phyloP scores from a whole-genome alignment of 2,888 invertebrate genomes.

The Agonopterix arenella region DNA sequence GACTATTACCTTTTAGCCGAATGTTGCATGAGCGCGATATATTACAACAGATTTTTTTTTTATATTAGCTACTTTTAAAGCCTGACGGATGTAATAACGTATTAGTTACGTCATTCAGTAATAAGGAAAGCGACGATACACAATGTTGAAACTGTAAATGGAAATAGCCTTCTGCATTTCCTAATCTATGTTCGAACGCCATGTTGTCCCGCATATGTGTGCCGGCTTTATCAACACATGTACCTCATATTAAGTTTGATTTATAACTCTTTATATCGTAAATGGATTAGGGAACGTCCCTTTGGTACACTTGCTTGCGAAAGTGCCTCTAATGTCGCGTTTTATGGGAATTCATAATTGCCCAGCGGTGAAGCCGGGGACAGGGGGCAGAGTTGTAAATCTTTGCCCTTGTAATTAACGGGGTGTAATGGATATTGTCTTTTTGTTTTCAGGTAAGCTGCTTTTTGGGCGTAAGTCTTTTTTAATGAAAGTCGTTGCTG shows the following conservation, averaged over 20 bases:
- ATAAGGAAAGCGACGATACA: no score
- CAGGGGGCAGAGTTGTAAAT: conserved; percentile 15
- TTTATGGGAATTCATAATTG: conserved; percentile 59
- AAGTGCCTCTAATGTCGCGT: conserved; percentile 31
- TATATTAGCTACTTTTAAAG: no score
- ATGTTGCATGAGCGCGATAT: no score
- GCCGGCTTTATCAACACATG: conserved; percentile 68
- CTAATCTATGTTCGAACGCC: conserved; percentile 2
- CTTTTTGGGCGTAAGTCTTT: not conserved
- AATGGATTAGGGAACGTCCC: conserved; percentile 71
- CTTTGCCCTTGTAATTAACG: conserved; percentile 42
- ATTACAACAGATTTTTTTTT: no score
- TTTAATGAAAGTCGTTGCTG: not conserved
- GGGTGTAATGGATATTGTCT: conserved; percentile 33
- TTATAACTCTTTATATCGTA: conserved; percentile 75
- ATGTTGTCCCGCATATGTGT: conserved; percentile 7
- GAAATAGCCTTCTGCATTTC: conserved; percentile 2
- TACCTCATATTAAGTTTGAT: conserved; percentile 74
- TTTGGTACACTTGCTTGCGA: conserved; percentile 33
- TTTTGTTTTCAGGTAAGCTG: conserved; percentile 54
- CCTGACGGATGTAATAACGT: no score
- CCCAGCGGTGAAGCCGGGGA: conserved; percentile 12
- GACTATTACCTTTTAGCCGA: no score
- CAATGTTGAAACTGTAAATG: not conserved
- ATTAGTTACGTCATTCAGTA: no score